Percentiles rank a stretch among this genome's conserved stretches.
Conservation (phyloP, 2,888 invertebrate genomes). For the Ditylenchus weischeri region DNA sequence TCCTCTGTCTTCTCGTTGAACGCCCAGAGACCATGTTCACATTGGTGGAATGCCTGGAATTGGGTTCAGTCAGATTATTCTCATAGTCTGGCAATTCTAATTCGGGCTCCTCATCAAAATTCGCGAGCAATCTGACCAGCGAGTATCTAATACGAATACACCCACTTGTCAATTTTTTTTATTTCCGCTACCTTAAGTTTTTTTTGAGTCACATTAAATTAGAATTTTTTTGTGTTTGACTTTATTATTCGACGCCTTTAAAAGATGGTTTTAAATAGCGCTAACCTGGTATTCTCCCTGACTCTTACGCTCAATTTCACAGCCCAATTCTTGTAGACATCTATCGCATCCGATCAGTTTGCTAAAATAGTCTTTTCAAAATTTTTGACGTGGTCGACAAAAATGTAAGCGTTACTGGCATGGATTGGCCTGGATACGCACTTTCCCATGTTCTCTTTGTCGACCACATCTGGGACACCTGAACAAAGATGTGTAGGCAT, state of each 20-base stretch:
- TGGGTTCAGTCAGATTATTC: too few species aligned
- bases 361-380: slow-evolving; percentile 29
- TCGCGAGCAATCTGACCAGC: too few species aligned
- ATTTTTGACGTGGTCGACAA: neutral
- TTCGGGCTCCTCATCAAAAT: too few species aligned
- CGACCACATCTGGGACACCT: slow-evolving; percentile 53
- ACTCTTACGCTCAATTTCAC: slow-evolving; percentile 45
- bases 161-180: too few species aligned
- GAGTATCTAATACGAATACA: too few species aligned
- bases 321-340: slow-evolving; percentile 47
- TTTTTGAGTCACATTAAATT: too few species aligned
- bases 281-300: slow-evolving; percentile 37
- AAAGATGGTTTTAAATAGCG: too few species aligned
- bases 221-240: too few species aligned
- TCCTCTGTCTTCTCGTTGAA: slow-evolving; percentile 52
- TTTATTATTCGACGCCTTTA: too few species aligned
- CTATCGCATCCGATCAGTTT: slow-evolving; percentile 55
- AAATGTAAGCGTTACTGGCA: slow-evolving; percentile 43
- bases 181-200: too few species aligned
- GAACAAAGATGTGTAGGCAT: neutral
- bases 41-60: slow-evolving; percentile 46
- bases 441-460: slow-evolving; percentile 47
- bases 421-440: slow-evolving; percentile 51
- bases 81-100: too few species aligned
- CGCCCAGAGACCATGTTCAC: slow-evolving; percentile 50